Evolutionary conservation across 1,140 invertebrate genomes (phyloP).

Genomic region (Trachymyrmex cornetzi): DNA sequence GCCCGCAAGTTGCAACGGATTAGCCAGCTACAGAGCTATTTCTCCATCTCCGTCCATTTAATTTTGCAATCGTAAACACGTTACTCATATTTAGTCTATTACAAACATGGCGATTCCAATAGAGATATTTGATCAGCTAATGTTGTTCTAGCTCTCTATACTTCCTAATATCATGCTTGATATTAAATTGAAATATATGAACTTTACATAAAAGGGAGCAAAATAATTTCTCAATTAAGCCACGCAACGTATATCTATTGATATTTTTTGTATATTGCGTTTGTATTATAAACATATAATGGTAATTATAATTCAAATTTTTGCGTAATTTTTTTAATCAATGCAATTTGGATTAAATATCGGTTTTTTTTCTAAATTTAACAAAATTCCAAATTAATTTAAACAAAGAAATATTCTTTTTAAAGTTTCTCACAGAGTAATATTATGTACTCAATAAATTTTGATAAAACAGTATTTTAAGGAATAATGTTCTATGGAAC

Average conservation of each 20-base stretch:
- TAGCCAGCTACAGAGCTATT: conserved; percentile 9
- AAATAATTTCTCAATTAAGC: background rate
- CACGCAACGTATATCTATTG: background rate
- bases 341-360: background rate
- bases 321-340: background rate
- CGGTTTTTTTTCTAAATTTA: background rate
- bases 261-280: background rate
- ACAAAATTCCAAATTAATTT: background rate
- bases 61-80: conserved; percentile 43
- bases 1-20: conserved; percentile 32
- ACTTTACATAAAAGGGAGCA: background rate
- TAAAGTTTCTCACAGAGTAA: background rate
- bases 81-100: conserved; percentile 20
- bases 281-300: background rate
- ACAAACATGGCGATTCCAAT: conserved; percentile 4
- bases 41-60: conserved; percentile 20
- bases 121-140: conserved; percentile 23
- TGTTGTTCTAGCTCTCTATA: background rate
- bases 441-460: background rate
- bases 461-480: conserved; percentile 5
- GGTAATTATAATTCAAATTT: background rate
- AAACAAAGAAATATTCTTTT: background rate
- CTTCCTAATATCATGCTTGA: background rate
- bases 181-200: background rate
- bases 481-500: background rate